A percentile compares a stretch with the other conserved stretches of the same genome.
phyloP scores from a whole-genome alignment of 2,797 vertebrate species.

The Mallotus villosus region DNA sequence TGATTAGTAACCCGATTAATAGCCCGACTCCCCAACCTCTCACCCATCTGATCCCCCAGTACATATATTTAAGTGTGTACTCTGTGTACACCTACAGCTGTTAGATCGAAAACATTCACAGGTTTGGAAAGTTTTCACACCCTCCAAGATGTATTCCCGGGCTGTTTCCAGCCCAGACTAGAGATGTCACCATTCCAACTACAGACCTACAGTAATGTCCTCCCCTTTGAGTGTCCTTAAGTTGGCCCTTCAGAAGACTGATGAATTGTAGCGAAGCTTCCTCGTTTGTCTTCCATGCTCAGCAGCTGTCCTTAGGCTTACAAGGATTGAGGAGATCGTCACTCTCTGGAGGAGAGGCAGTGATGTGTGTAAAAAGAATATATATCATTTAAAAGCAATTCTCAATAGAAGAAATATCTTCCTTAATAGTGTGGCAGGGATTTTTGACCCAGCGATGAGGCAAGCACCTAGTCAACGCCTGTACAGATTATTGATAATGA shows the following conservation, averaged over 20 bases:
- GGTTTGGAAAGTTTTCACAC: too few species aligned
- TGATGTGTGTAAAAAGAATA: conserved; percentile 45
- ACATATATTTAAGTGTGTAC: background rate
- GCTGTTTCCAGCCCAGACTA: background rate
- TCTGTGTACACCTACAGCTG: background rate
- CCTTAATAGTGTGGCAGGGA: conserved; percentile 20
- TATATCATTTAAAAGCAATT: conserved; percentile 46
- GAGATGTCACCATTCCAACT: background rate
- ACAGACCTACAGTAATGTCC: conserved; percentile 1
- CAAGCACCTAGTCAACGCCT: conserved; percentile 35
- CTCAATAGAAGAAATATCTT: conserved; percentile 33
- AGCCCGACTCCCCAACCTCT: too few species aligned
- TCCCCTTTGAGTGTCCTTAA: conserved; percentile 24
- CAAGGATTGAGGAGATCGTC: conserved; percentile 39
- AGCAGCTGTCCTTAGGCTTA: conserved; percentile 38
- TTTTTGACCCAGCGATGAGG: conserved; percentile 41
- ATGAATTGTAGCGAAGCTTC: conserved; percentile 37
- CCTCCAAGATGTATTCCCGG: background rate
- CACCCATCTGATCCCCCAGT: too few species aligned
- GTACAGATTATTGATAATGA: too few species aligned
- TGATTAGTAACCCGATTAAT: too few species aligned
- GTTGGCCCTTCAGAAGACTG: conserved; percentile 25
- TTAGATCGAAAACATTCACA: background rate
- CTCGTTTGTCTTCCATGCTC: conserved; percentile 37
- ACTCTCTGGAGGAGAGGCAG: conserved; percentile 35